Evolutionary conservation across 1,140 invertebrate genomes (phyloP).

Genomic region (Drosophila teissieri): DNA sequence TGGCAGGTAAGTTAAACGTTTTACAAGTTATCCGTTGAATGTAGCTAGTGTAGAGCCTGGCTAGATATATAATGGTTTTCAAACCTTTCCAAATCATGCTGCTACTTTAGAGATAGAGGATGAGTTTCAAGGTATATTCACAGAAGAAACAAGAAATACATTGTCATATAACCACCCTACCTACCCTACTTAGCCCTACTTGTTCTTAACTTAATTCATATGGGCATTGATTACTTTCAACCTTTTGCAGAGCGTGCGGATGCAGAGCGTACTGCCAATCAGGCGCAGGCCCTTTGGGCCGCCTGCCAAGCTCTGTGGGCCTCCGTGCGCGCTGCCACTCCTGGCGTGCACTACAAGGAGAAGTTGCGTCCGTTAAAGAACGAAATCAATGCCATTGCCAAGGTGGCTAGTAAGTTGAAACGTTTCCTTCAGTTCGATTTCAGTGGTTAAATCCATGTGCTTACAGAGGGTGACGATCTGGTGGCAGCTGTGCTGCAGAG

Average conservation of each 20-base stretch:
- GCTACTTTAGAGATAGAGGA: slow-evolving; percentile 80
- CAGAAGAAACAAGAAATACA: too few species aligned
- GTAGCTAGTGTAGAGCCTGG: slow-evolving; percentile 15
- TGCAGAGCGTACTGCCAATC: slow-evolving; percentile 91
- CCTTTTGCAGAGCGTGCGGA: slow-evolving; percentile 88
- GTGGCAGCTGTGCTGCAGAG: slow-evolving; percentile 90
- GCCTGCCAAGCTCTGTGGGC: slow-evolving; percentile 94
- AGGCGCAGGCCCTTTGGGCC: slow-evolving; percentile 95
- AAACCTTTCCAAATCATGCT: slow-evolving; percentile 45
- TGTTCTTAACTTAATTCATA: background rate
- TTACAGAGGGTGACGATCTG: slow-evolving; percentile 87
- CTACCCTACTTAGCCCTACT: background rate
- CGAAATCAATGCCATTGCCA: slow-evolving; percentile 89
- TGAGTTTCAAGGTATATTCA: slow-evolving; percentile 78
- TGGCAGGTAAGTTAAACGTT: slow-evolving; percentile 89
- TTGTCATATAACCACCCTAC: too few species aligned
- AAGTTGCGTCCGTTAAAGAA: slow-evolving; percentile 90
- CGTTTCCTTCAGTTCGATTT: too few species aligned
- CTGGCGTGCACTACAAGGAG: slow-evolving; percentile 85
- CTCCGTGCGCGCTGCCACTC: slow-evolving; percentile 88
- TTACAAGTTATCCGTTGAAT: background rate
- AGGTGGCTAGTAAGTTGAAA: slow-evolving; percentile 87
- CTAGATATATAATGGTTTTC: slow-evolving; percentile 28
- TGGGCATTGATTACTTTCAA: background rate
- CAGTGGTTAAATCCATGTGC: background rate